Evolutionary conservation across 2,888 invertebrate genomes (phyloP).

Genomic region (Spisula solida): DNA sequence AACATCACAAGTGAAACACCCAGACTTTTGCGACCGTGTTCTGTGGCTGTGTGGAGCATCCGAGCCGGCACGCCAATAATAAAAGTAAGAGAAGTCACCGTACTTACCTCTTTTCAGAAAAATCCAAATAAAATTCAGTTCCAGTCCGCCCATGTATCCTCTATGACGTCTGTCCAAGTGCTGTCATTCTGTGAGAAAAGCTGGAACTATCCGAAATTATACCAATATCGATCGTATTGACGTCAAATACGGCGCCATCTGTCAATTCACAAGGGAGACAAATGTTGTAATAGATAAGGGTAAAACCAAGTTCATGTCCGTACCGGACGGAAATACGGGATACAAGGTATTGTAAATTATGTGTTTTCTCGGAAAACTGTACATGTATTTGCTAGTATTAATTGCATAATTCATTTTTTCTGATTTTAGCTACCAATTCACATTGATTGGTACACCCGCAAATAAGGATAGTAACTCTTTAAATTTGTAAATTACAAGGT

Average conservation of each 20-base stretch:
- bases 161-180: neutral
- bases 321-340: neutral
- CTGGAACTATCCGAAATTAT: conserved; percentile 27
- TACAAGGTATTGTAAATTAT: too few relatives aligned
- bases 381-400: too few relatives aligned
- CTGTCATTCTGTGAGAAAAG: conserved; percentile 9
- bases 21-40: too few relatives aligned
- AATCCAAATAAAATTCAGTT: neutral
- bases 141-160: neutral
- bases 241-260: conserved; percentile 61
- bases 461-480: too few relatives aligned
- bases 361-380: too few relatives aligned
- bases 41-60: too few relatives aligned
- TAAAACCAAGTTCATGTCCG: neutral
- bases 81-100: neutral
- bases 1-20: neutral
- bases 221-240: conserved; percentile 44
- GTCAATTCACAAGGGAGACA: conserved; percentile 47
- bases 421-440: too few relatives aligned
- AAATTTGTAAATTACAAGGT: too few relatives aligned
- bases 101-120: conserved; percentile 13
- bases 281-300: neutral
- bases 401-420: too few relatives aligned
- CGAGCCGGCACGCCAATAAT: neutral
- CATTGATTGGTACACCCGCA: too few relatives aligned